phyloP scores from a whole-genome alignment of 2,888 invertebrate species.

The Plebejus melissa region DNA sequence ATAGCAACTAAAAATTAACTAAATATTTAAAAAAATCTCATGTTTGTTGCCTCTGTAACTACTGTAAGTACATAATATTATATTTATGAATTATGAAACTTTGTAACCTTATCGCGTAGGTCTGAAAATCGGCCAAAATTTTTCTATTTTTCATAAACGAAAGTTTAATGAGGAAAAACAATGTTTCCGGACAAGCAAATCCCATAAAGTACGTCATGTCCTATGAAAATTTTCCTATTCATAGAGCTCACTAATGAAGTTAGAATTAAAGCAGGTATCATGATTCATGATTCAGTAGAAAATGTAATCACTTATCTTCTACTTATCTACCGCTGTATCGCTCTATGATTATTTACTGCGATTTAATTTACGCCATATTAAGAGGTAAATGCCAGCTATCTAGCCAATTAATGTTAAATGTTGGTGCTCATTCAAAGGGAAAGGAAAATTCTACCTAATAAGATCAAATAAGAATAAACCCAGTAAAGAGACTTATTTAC shows the following conservation, averaged over 20 bases:
- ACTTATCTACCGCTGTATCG: slow-evolving; percentile 10
- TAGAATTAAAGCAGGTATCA: background rate
- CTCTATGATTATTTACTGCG: slow-evolving; percentile 19
- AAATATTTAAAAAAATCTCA: too few species aligned
- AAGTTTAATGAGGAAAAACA: background rate
- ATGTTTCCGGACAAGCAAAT: background rate
- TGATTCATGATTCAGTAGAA: background rate
- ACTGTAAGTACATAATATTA: too few species aligned
- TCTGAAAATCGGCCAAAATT: too few species aligned
- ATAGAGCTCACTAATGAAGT: background rate
- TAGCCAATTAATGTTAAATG: slow-evolving; percentile 1
- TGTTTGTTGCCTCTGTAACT: too few species aligned
- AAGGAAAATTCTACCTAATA: slow-evolving; percentile 18
- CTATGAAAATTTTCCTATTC: background rate
- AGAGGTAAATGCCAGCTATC: background rate
- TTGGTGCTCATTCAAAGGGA: slow-evolving; percentile 20
- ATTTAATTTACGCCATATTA: slow-evolving; percentile 7
- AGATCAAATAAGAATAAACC: slow-evolving; percentile 1
- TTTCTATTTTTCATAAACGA: background rate
- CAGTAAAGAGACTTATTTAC: slow-evolving; percentile 35
- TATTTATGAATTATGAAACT: too few species aligned
- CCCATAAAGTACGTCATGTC: background rate
- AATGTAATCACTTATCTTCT: slow-evolving; percentile 1
- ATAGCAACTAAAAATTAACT: too few species aligned
- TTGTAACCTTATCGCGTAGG: too few species aligned